Percentiles rank a stretch among this genome's conserved stretches.
Evolutionary conservation across 2,888 invertebrate species (phyloP).

Genomic region (Cistogaster globosa): DNA sequence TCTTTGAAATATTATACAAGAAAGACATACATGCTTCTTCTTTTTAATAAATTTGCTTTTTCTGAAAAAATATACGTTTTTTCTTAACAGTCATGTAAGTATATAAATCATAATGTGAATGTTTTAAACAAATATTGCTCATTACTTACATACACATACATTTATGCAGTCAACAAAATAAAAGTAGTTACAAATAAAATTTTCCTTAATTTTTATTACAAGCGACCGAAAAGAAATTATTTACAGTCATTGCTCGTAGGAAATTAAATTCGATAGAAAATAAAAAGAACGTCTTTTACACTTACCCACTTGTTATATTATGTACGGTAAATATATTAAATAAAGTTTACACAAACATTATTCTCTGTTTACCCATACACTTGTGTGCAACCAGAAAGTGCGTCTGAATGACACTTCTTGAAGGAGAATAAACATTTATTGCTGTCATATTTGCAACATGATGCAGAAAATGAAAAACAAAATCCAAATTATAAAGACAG

Average conservation of each 20-base stretch:
- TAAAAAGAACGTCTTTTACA: not conserved
- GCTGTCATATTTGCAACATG: slow-evolving; percentile 32
- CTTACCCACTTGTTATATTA: not conserved
- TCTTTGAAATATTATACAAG: not conserved
- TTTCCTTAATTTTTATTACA: not conserved
- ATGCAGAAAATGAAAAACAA: slow-evolving; percentile 12
- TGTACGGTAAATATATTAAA: not conserved
- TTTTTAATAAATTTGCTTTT: not conserved
- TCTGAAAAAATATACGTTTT: not conserved
- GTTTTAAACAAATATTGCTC: slow-evolving; percentile 2
- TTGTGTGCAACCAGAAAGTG: slow-evolving; percentile 30
- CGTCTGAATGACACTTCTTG: slow-evolving; percentile 39
- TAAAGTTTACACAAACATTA: not conserved
- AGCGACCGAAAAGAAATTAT: not conserved
- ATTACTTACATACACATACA: slow-evolving; percentile 4
- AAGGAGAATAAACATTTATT: slow-evolving; percentile 51
- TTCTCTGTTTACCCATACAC: not conserved
- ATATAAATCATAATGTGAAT: not conserved
- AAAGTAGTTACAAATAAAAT: not conserved
- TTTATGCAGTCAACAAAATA: not conserved
- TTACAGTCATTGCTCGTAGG: not conserved
- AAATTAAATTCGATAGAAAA: slow-evolving; percentile 3
- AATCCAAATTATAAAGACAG: not conserved
- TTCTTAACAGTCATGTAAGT: not conserved
- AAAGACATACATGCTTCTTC: not conserved